Conservation (phyloP, 2,113 vertebrate species). For the Hystrix brachyura region DNA sequence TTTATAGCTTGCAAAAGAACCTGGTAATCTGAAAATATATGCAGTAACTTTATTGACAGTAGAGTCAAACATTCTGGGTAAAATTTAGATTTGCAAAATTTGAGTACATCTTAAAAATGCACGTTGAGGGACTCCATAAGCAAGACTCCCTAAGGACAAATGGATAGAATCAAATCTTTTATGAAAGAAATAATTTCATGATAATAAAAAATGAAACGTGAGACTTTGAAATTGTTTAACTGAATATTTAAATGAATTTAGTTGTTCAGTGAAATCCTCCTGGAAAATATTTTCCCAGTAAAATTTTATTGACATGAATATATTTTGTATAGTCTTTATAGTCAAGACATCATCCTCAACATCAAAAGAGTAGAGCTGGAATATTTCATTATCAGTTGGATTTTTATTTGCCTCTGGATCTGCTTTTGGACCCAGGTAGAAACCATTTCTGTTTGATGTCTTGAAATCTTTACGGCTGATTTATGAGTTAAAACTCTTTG, state of each 20-base stretch:
- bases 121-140: not conserved
- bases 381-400: constrained; percentile 59
- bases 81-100: not conserved
- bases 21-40: not conserved
- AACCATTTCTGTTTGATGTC: constrained; percentile 74
- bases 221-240: constrained; percentile 14
- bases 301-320: constrained; percentile 43
- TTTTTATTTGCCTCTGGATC: constrained; percentile 64
- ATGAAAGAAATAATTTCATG: constrained; percentile 30
- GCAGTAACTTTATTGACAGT: not conserved
- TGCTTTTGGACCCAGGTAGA: constrained; percentile 52
- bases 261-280: constrained; percentile 51
- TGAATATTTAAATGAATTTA: constrained; percentile 48
- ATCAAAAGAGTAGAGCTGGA: constrained; percentile 49
- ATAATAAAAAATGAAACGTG: constrained; percentile 14
- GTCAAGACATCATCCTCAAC: not conserved
- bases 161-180: not conserved
- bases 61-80: not conserved
- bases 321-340: constrained; percentile 26
- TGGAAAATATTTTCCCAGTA: constrained; percentile 52
- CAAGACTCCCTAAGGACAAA: not conserved
- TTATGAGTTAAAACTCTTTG: constrained; percentile 63
- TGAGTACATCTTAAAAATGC: not conserved
- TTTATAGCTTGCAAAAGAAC: not conserved
- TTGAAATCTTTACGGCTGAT: constrained; percentile 72